phyloP scores from a whole-genome alignment of 2,888 invertebrate genomes.

The Pachymerium ferrugineum region DNA sequence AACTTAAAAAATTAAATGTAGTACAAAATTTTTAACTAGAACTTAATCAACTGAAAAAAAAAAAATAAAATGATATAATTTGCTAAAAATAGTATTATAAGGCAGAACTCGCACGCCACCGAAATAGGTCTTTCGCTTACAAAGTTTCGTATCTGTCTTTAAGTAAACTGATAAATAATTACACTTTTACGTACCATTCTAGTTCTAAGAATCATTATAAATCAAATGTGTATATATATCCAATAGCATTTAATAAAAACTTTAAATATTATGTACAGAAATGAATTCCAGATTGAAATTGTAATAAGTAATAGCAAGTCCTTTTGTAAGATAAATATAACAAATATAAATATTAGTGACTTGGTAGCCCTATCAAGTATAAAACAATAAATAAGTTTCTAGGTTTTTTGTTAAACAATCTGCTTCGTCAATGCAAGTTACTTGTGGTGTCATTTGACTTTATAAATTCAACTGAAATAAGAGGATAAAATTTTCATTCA shows the following conservation, averaged over 20 bases:
- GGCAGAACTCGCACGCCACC: too few species aligned
- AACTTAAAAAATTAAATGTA: not conserved
- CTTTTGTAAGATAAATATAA: not conserved
- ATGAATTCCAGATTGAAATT: not conserved
- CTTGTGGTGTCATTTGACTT: slow-evolving; percentile 23
- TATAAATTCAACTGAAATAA: slow-evolving; percentile 5
- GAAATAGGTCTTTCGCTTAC: too few species aligned
- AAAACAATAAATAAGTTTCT: slow-evolving; percentile 9
- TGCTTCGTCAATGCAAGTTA: slow-evolving; percentile 13
- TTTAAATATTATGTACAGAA: too few species aligned
- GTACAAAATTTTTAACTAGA: not conserved
- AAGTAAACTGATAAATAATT: too few species aligned
- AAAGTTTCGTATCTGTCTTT: too few species aligned
- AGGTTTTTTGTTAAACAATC: not conserved
- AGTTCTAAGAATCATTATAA: too few species aligned
- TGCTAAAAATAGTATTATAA: too few species aligned
- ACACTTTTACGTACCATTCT: too few species aligned
- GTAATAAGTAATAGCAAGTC: not conserved
- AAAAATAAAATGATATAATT: not conserved
- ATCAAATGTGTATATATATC: too few species aligned
- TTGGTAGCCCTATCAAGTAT: not conserved
- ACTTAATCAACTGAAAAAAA: too few species aligned
- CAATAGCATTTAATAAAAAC: too few species aligned
- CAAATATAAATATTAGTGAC: not conserved
- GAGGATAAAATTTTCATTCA: not conserved